Base-by-base conservation (phyloP, 2,113 vertebrate genomes). In the Otolemur garnettii region DNA sequence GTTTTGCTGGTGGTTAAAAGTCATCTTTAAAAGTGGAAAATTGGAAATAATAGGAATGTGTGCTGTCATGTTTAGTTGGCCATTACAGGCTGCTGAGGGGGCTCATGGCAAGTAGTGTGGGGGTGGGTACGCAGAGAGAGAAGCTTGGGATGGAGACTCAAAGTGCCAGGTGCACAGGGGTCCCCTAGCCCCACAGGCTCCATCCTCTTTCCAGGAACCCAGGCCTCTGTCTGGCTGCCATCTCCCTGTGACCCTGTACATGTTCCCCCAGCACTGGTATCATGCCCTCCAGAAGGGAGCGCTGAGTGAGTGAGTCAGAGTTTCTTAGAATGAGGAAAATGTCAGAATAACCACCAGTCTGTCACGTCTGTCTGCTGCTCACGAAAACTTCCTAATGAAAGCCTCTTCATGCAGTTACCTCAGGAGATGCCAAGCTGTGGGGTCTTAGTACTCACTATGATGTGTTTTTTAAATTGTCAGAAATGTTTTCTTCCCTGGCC, bases 101-200 rank as follows among this genome's bases (percentile, higher is more conserved):
- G 10, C 0, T 2, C 0, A 9, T 38, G 28, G 7, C 18, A 28
- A 35, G 9, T 15, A 15, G 55, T 14, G 14, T 5, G 15, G 71
- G 21, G 38, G 6, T 5, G 21, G 38, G 6, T 5, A 2, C 10
- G 3, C 0, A 0, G 0, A 45, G 19, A 24, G 7, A 4, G 74
- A 1, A 3, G 0, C n/a, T 12, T 0, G 3, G 33, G 1, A 28
- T 38, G 59, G 74, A 45, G 18, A 55, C 26, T 14, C 38, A 12
- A 64, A 26, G 4, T 28, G 10, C 62, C 62, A 28, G 1, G 64
- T 68, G 64, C 30, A 17, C 64, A 33, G 18, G 55, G 38, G 5
- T 7, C 21, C 0, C 0, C 17, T 26, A 13, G 6, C 64, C 19
- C 30, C 24, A 0, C n/a, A 22, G 12, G 38, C 33, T 14, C 33